phyloP scores from a whole-genome alignment of 2,113 vertebrate genomes.

The Pipa parva region DNA sequence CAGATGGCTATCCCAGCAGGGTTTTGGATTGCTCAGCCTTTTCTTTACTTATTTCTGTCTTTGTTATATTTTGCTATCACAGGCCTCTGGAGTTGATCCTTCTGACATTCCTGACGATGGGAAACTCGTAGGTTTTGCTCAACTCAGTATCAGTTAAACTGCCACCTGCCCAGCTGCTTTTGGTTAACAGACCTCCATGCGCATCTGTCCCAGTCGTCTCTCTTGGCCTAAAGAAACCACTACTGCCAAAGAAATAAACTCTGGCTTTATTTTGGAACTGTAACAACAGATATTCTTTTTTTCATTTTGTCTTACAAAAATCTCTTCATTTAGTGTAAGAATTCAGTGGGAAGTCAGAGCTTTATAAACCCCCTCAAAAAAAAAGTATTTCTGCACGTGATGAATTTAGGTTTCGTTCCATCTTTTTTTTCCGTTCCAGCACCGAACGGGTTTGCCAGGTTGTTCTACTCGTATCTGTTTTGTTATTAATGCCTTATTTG shows the following conservation, averaged over 20 bases:
- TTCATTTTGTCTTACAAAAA: constrained; percentile 28
- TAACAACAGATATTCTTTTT: constrained; percentile 49
- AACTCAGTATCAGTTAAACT: constrained; percentile 95
- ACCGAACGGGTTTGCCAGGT: constrained; percentile 56
- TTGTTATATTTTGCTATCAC: too few relatives aligned
- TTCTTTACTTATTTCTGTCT: too few relatives aligned
- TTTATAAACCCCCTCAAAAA: constrained; percentile 18
- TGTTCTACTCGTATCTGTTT: constrained; percentile 16
- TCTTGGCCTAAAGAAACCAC: constrained; percentile 84
- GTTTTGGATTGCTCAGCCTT: too few relatives aligned
- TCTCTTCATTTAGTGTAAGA: constrained; percentile 16
- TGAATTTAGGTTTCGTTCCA: constrained; percentile 48
- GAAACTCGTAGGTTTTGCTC: constrained; percentile 97
- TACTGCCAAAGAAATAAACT: constrained; percentile 94
- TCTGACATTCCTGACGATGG: constrained; percentile 92
- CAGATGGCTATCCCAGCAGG: too few relatives aligned
- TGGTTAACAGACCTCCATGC: constrained; percentile 59
- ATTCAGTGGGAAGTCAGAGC: constrained; percentile 6
- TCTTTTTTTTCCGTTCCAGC: constrained; percentile 61
- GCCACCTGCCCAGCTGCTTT: constrained; percentile 57
- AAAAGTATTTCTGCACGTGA: constrained; percentile 53
- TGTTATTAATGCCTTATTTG: constrained; percentile 82
- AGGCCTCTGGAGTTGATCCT: constrained; percentile 91
- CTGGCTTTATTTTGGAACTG: constrained; percentile 65
- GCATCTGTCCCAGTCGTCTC: constrained; percentile 70